These are phyloP conservation scores for Stomatorhinus walkeri DNA, from an alignment of 2,797 vertebrate genomes.

Conservation along the genomic window DNA sequence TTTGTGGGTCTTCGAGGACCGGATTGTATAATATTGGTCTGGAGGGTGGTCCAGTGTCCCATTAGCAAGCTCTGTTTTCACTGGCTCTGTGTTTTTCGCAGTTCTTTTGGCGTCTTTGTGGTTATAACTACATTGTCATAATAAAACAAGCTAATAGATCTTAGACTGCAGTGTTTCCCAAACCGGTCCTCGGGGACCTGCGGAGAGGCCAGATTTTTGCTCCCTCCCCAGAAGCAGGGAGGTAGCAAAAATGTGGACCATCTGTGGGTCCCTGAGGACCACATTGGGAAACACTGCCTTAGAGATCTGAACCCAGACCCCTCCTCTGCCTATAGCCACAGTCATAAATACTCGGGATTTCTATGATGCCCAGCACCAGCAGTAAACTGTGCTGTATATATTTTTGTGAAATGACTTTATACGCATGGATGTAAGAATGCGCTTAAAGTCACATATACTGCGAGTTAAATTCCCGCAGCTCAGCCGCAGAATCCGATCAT, in stretches of 20 bases:
- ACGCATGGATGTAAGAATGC: neutral
- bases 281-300: neutral
- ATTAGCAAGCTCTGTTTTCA: slow-evolving; percentile 5
- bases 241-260: neutral
- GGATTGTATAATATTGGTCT: neutral
- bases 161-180: neutral
- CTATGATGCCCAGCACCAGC: neutral
- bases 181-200: neutral
- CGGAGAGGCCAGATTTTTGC: neutral
- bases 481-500: slow-evolving; percentile 57
- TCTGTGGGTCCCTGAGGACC: neutral
- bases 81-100: slow-evolving; percentile 22
- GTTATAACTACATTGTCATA: slow-evolving; percentile 23
- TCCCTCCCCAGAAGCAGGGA: neutral
- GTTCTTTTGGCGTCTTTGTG: slow-evolving; percentile 36
- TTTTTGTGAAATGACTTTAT: neutral
- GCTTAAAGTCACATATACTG: slow-evolving; percentile 41
- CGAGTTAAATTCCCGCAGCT: slow-evolving; percentile 53
- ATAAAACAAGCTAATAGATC: neutral
- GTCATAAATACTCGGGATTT: neutral
- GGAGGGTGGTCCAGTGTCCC: slow-evolving; percentile 14
- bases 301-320: neutral
- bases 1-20: neutral
- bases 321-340: neutral
- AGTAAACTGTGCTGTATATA: neutral